These are phyloP conservation scores for Drosophila bifasciata DNA, from an alignment of 1,140 invertebrate species.

Conservation along the genomic window DNA sequence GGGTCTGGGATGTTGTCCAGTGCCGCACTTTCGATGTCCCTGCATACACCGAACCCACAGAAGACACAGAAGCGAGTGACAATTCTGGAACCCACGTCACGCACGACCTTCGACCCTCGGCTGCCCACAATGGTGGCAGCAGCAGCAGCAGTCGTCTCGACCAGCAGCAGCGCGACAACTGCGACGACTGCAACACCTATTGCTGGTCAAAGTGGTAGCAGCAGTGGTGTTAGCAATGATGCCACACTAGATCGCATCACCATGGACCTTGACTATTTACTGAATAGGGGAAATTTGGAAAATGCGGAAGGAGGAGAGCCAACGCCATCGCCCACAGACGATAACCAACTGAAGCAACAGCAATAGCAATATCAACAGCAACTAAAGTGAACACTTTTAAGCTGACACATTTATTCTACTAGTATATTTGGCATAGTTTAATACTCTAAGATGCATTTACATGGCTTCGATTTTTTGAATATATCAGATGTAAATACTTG, in stretches of 20 bases:
- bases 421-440: constrained; percentile 5
- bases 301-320: constrained; percentile 25
- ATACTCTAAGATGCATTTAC: constrained; percentile 48
- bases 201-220: constrained; percentile 38
- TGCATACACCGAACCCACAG: constrained; percentile 69
- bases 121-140: constrained; percentile 77
- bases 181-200: constrained; percentile 47
- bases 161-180: constrained; percentile 56
- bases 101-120: constrained; percentile 75
- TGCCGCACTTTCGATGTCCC: constrained; percentile 34
- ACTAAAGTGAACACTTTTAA: constrained; percentile 14
- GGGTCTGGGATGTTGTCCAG: constrained; percentile 43
- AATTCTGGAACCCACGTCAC: constrained; percentile 77
- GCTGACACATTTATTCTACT: constrained; percentile 16
- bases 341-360: constrained; percentile 47
- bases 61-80: constrained; percentile 82
- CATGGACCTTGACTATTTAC: constrained; percentile 89
- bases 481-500: constrained; percentile 40
- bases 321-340: constrained; percentile 35
- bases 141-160: constrained; percentile 64
- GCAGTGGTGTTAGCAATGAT: constrained; percentile 38
- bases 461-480: constrained; percentile 36
- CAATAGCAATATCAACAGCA: constrained; percentile 27
- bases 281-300: constrained; percentile 84
- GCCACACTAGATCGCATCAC: constrained; percentile 89